These are phyloP conservation scores for Phoebastria nigripes DNA, from an alignment of 2,797 vertebrate genomes.

Conservation along the genomic window DNA sequence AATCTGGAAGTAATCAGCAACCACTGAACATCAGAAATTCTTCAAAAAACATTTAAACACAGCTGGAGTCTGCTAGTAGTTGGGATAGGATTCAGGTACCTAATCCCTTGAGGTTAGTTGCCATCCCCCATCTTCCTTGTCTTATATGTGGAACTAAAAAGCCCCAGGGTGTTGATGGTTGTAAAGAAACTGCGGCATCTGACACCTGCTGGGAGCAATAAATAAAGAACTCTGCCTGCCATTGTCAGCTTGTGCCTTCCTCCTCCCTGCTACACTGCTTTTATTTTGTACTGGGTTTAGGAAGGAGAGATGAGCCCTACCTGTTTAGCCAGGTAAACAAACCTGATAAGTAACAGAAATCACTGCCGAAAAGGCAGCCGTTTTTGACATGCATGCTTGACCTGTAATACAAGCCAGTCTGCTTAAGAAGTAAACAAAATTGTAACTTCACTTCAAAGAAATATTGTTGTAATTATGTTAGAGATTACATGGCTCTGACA, in stretches of 20 bases:
- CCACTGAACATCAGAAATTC: conserved; percentile 92
- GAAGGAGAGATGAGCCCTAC: background rate
- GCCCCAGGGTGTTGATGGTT: conserved; percentile 89
- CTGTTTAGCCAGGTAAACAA: conserved; percentile 69
- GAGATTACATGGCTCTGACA: conserved; percentile 4
- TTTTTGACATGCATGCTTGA: conserved; percentile 56
- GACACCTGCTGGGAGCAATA: conserved; percentile 94
- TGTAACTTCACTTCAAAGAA: conserved; percentile 60
- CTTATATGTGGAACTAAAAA: conserved; percentile 80
- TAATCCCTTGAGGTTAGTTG: conserved; percentile 91
- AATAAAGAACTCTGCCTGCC: conserved; percentile 84
- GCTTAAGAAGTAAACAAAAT: conserved; percentile 64
- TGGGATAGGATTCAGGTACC: conserved; percentile 95
- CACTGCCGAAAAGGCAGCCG: conserved; percentile 1
- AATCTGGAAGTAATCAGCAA: conserved; percentile 99
- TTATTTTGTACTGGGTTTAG: background rate
- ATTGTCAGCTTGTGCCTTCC: conserved; percentile 80
- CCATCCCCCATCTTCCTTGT: conserved; percentile 76
- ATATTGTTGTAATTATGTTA: conserved; percentile 61
- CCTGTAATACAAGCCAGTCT: conserved; percentile 42
- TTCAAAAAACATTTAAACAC: conserved; percentile 92
- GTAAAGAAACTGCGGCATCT: conserved; percentile 85
- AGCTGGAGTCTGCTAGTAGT: conserved; percentile 92
- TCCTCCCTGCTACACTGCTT: conserved; percentile 51
- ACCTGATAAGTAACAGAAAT: conserved; percentile 38